Evolutionary conservation across 2,888 invertebrate genomes (phyloP).

Genomic region (Thelaira solivaga): DNA sequence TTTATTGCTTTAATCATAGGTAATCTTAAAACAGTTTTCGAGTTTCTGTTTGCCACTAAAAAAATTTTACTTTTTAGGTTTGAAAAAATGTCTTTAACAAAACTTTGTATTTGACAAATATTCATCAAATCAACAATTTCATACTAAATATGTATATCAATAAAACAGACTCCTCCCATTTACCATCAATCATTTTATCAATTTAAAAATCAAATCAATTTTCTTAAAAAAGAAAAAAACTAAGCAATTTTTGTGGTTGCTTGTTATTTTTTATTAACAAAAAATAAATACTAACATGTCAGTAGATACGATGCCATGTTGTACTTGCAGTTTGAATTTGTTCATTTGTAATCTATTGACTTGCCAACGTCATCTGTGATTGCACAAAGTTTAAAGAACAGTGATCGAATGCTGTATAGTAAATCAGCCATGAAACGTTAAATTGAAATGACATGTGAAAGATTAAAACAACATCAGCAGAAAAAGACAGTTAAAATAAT

Average conservation of each 20-base stretch:
- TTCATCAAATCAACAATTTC: too few relatives aligned
- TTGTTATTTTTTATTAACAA: conserved; percentile 11
- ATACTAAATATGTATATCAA: neutral
- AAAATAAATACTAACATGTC: conserved; percentile 51
- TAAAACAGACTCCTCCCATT: neutral
- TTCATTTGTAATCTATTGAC: conserved; percentile 27
- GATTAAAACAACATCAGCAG: neutral
- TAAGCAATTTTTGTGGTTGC: neutral
- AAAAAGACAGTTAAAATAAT: conserved; percentile 18
- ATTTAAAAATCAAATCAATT: conserved; percentile 45
- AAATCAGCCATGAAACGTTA: conserved; percentile 30
- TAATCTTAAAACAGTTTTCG: too few relatives aligned
- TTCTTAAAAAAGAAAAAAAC: too few relatives aligned
- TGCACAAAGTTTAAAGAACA: neutral
- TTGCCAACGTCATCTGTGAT: conserved; percentile 5
- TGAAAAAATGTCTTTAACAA: too few relatives aligned
- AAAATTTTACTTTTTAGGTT: too few relatives aligned
- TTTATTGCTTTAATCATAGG: too few relatives aligned
- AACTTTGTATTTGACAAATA: too few relatives aligned
- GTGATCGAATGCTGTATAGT: conserved; percentile 18
- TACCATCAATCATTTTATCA: conserved; percentile 38
- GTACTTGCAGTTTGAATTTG: conserved; percentile 21
- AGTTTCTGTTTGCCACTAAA: too few relatives aligned
- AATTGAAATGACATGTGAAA: conserved; percentile 13
- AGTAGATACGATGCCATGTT: conserved; percentile 37